phyloP scores from a whole-genome alignment of 2,888 invertebrate genomes.

The Chromoteleia sp. region DNA sequence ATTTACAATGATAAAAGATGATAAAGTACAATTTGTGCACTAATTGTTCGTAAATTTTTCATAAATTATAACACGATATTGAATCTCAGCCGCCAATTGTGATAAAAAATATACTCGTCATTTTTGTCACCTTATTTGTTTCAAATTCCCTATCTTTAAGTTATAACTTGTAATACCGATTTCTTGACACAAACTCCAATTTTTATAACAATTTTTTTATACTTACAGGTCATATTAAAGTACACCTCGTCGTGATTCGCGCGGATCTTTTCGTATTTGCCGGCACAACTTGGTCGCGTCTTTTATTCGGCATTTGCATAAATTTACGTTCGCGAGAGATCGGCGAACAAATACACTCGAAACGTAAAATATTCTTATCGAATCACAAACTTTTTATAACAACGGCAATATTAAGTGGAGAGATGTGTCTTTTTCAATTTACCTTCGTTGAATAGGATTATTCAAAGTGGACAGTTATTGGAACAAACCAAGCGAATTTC shows the following conservation, averaged over 20 bases:
- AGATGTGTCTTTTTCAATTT: conserved; percentile 54
- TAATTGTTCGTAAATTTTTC: no score
- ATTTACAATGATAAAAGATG: no score
- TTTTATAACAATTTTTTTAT: background rate
- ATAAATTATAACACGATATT: no score
- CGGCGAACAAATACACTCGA: conserved; percentile 50
- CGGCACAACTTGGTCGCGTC: conserved; percentile 19
- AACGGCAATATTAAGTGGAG: conserved; percentile 55
- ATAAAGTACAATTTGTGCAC: no score
- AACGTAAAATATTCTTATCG: conserved; percentile 62
- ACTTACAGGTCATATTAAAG: conserved; percentile 26
- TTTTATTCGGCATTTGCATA: conserved; percentile 60
- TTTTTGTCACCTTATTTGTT: no score
- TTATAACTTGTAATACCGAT: no score
- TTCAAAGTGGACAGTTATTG: conserved; percentile 65
- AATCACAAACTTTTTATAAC: conserved; percentile 65
- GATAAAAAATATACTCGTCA: no score
- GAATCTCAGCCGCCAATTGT: no score
- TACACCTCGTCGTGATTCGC: conserved; percentile 31
- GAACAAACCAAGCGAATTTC: conserved; percentile 37
- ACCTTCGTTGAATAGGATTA: conserved; percentile 60
- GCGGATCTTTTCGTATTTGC: conserved; percentile 43
- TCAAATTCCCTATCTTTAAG: no score
- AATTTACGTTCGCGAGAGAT: conserved; percentile 49
- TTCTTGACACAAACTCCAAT: no score